Percentiles rank a stretch among this genome's conserved stretches.
phyloP scores from a whole-genome alignment of 2,113 vertebrate species.

The Thamnophis sirtalis region DNA sequence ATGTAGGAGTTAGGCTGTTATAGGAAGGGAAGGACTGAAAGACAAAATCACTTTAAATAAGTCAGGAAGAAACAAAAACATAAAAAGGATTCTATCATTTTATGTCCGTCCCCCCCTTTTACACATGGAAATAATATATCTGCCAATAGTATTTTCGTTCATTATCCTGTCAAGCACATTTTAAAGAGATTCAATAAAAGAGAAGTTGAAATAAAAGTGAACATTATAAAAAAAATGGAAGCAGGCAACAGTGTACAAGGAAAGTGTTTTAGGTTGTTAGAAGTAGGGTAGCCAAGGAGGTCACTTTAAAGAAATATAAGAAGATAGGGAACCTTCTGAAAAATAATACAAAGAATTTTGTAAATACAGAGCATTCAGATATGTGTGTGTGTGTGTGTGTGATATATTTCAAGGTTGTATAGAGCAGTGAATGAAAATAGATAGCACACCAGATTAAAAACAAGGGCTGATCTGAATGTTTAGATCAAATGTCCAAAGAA shows the following conservation, averaged over 20 bases:
- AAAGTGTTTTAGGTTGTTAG: background rate
- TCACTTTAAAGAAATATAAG: constrained; percentile 27
- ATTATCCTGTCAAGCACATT: constrained; percentile 1
- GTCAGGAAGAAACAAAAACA: background rate
- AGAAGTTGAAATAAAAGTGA: constrained; percentile 27
- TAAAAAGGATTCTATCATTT: background rate
- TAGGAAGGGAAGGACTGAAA: background rate
- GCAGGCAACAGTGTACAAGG: constrained; percentile 29
- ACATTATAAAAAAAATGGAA: constrained; percentile 15
- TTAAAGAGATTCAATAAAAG: constrained; percentile 31
- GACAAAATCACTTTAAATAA: background rate
- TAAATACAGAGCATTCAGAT: background rate
- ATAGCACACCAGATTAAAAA: background rate
- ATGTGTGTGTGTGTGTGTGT: too few species aligned
- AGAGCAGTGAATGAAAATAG: background rate
- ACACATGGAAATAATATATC: constrained; percentile 18
- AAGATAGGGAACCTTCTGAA: background rate
- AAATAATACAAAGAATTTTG: constrained; percentile 5
- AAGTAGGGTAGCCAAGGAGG: constrained; percentile 32
- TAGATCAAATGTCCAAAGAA: background rate
- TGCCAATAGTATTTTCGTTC: background rate
- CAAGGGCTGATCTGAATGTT: background rate
- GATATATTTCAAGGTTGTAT: background rate
- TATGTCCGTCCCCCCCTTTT: background rate
- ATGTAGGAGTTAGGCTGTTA: background rate